These are phyloP conservation scores for Drosophila paracracens DNA, from an alignment of 2,888 invertebrate species.

Conservation along the genomic window DNA sequence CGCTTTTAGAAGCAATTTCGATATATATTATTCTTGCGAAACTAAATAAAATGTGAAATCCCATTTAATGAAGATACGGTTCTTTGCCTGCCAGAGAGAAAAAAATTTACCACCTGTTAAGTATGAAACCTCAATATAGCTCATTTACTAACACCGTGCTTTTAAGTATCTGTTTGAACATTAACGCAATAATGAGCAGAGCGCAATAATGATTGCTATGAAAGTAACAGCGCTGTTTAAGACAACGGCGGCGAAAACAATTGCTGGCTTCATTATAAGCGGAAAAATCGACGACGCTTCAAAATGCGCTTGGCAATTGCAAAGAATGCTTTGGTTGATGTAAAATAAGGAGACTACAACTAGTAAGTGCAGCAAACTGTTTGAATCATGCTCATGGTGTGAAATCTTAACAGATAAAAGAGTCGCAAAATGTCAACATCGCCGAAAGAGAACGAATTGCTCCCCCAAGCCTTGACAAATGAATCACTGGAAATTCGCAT, in stretches of 20 bases:
- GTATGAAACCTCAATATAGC: background rate
- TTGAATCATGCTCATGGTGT: too few species aligned
- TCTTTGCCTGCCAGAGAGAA: background rate
- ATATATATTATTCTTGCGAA: too few species aligned
- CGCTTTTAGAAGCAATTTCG: background rate
- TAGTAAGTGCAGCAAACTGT: background rate
- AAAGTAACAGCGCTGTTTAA: background rate
- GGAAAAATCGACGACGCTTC: constrained; percentile 35
- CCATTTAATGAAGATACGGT: background rate
- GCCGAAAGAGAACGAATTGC: constrained; percentile 6
- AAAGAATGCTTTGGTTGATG: background rate
- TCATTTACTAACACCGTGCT: too few species aligned
- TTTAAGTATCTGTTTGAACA: background rate
- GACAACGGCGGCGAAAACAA: constrained; percentile 22
- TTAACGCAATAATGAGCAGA: constrained; percentile 5
- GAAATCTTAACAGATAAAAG: constrained; percentile 18
- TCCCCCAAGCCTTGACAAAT: constrained; percentile 73
- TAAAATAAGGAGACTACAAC: background rate
- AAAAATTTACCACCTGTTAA: background rate
- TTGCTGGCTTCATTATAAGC: constrained; percentile 33
- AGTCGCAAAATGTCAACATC: constrained; percentile 32
- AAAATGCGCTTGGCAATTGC: constrained; percentile 1
- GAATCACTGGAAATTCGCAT: constrained; percentile 82
- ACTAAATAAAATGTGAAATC: constrained; percentile 14
- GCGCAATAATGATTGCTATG: constrained; percentile 1